A percentile compares a stretch with the other conserved stretches of the same genome.
phyloP scores from a whole-genome alignment of 2,888 invertebrate species.

The Lysandra coridon region DNA sequence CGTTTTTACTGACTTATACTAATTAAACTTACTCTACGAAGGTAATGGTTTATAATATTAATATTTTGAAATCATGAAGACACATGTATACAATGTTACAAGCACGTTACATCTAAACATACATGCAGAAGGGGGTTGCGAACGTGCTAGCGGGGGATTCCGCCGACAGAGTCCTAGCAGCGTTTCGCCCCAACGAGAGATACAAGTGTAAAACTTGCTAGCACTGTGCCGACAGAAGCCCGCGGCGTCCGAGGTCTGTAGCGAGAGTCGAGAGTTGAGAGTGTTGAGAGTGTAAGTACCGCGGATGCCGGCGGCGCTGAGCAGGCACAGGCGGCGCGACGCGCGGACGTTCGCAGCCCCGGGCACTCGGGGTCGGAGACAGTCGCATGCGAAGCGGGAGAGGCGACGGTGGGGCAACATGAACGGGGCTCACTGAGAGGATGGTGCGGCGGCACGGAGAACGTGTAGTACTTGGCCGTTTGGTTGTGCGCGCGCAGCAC shows the following conservation, averaged over 20 bases:
- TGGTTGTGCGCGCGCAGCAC: conserved; percentile 83
- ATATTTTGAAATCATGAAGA: not conserved
- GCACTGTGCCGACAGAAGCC: conserved; percentile 13
- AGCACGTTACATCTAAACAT: conserved; percentile 71
- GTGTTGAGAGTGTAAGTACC: conserved; percentile 66
- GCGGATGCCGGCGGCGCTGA: conserved; percentile 61
- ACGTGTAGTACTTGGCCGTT: conserved; percentile 84
- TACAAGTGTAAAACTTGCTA: conserved; percentile 12
- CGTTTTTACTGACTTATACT: not conserved
- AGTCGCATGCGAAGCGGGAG: conserved; percentile 80
- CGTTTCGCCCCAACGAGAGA: conserved; percentile 32
- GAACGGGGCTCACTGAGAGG: conserved; percentile 82
- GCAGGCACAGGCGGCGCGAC: conserved; percentile 49
- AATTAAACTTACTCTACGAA: not conserved
- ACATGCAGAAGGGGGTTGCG: conserved; percentile 80
- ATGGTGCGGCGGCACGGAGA: conserved; percentile 82
- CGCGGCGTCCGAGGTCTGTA: conserved; percentile 38
- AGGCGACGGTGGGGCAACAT: conserved; percentile 81
- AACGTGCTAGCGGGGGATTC: conserved; percentile 69
- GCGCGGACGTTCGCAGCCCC: conserved; percentile 78
- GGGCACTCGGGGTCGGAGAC: conserved; percentile 77
- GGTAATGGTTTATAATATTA: not conserved
- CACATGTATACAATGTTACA: conserved; percentile 33
- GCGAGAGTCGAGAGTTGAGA: conserved; percentile 42
- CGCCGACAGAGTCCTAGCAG: conserved; percentile 59